These are phyloP conservation scores for Nysson spinosus DNA, from an alignment of 2,888 invertebrate genomes.

Conservation along the genomic window DNA sequence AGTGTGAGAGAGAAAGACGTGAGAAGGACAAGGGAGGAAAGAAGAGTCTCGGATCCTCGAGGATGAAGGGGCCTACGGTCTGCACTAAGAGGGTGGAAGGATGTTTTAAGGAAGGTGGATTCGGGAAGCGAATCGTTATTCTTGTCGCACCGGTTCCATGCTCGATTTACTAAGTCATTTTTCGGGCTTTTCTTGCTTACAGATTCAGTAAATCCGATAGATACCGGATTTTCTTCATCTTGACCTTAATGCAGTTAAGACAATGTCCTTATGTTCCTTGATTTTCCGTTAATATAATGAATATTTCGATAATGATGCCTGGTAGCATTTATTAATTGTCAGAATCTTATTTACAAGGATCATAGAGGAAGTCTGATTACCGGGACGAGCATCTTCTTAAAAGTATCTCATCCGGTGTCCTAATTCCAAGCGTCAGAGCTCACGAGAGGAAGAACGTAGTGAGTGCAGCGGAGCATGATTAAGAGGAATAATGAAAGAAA, in stretches of 20 bases:
- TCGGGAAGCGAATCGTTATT: conserved; percentile 62
- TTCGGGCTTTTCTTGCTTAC: background rate
- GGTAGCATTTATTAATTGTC: no score
- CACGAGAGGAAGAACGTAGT: conserved; percentile 39
- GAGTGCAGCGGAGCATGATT: conserved; percentile 51
- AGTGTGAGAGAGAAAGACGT: no score
- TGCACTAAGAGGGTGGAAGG: conserved; percentile 67
- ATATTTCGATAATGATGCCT: no score
- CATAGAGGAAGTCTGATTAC: no score
- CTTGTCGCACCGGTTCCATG: conserved; percentile 21
- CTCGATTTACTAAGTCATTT: conserved; percentile 16
- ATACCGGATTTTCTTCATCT: background rate
- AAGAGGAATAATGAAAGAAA: conserved; percentile 61
- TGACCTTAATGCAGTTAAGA: no score
- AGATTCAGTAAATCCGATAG: background rate
- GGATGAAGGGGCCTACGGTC: conserved; percentile 61
- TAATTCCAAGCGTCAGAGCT: conserved; percentile 39
- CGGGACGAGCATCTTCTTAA: conserved; percentile 36
- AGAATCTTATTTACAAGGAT: no score
- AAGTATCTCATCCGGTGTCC: conserved; percentile 40
- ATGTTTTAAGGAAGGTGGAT: conserved; percentile 72
- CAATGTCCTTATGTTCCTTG: no score
- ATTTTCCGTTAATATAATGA: no score
- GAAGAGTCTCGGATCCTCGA: conserved; percentile 62
- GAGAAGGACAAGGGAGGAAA: conserved; percentile 40